A percentile compares a stretch with the other conserved stretches of the same genome.
These are phyloP conservation scores for Lamellibrachia luymesi DNA, from an alignment of 1,140 invertebrate genomes.

Conservation along the genomic window DNA sequence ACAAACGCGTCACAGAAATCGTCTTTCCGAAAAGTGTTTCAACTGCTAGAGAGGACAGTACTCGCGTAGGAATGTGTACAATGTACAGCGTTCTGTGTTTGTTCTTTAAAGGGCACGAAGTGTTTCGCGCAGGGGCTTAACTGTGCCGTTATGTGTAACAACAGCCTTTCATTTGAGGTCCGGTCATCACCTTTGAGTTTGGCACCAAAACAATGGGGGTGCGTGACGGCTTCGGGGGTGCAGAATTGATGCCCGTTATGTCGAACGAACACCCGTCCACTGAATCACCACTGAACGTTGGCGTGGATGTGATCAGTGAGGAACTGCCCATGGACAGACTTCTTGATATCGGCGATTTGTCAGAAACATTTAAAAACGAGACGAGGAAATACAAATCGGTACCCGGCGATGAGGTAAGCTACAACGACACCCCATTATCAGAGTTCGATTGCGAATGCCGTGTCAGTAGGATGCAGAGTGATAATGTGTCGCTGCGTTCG, in stretches of 20 bases:
- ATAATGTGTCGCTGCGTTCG: background rate
- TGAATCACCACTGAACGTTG: background rate
- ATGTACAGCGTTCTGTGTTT: background rate
- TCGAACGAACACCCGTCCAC: background rate
- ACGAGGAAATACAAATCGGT: background rate
- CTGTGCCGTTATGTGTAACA: background rate
- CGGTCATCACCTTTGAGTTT: background rate
- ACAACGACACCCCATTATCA: background rate
- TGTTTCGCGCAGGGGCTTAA: background rate
- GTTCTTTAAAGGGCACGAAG: background rate
- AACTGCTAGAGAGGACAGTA: background rate
- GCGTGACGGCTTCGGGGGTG: background rate
- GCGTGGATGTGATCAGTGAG: background rate
- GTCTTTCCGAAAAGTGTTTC: background rate
- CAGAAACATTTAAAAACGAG: background rate
- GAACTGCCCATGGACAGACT: background rate
- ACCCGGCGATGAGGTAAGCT: background rate
- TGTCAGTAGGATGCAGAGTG: background rate
- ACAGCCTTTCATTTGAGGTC: background rate
- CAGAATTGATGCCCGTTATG: background rate
- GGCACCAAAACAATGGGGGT: constrained; percentile 3
- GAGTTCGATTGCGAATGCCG: background rate
- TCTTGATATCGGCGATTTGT: background rate
- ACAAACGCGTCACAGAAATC: background rate
- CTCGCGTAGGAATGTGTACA: background rate